phyloP scores from a whole-genome alignment of 1,140 invertebrate species.

The Neotoxoptera formosana region DNA sequence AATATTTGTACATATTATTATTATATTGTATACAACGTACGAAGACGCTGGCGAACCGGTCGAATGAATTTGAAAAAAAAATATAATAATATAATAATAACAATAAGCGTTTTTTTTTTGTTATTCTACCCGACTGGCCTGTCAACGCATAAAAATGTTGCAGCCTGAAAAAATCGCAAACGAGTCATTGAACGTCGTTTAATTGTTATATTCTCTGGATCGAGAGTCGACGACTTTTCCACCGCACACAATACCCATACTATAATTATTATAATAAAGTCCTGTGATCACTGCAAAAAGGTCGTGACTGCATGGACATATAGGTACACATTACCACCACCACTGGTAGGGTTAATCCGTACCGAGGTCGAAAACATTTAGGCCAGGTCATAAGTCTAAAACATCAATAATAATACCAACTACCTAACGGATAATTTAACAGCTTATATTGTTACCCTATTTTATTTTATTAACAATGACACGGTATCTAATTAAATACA shows the following conservation, averaged over 20 bases:
- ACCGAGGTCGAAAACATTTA: neutral
- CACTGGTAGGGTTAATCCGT: neutral
- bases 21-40: neutral
- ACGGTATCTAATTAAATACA: neutral
- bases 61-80: neutral
- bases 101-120: neutral
- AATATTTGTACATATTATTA: neutral
- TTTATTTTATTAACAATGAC: neutral
- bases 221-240: conserved; percentile 18
- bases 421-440: neutral
- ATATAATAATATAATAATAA: neutral
- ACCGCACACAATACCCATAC: neutral
- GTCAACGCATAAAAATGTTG: neutral
- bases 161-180: neutral
- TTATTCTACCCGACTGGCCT: neutral
- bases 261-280: neutral
- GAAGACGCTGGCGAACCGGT: neutral
- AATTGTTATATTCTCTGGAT: neutral
- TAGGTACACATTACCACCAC: neutral
- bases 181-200: conserved; percentile 36
- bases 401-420: neutral
- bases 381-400: neutral
- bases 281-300: neutral
- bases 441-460: neutral
- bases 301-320: neutral